Evolutionary conservation across 1,140 invertebrate genomes (phyloP).

Genomic region (Temnothorax curvispinosus): DNA sequence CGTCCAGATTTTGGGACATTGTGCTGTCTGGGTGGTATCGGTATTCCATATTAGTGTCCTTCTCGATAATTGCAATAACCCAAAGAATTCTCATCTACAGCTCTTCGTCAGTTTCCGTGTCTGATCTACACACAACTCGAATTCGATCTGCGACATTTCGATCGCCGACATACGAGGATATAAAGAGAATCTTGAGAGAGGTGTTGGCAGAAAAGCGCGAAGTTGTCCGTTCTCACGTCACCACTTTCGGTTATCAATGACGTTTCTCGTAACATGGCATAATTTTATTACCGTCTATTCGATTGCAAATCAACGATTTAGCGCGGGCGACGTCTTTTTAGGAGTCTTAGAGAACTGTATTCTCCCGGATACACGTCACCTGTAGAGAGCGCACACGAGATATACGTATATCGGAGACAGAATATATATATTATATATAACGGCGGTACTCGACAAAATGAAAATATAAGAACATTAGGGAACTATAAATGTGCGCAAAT

Average conservation of each 20-base stretch:
- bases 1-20: too few relatives aligned
- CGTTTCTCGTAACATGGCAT: conserved; percentile 18
- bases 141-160: conserved; percentile 3
- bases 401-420: conserved; percentile 18
- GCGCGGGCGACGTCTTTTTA: conserved; percentile 11
- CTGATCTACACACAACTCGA: conserved; percentile 2
- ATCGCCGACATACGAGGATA: not conserved
- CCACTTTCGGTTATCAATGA: not conserved
- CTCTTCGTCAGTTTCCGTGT: not conserved
- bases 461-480: conserved; percentile 11
- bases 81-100: not conserved
- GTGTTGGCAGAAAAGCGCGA: not conserved
- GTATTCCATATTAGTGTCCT: not conserved
- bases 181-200: not conserved
- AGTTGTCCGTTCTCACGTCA: not conserved
- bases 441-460: conserved; percentile 23
- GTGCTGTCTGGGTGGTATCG: too few relatives aligned
- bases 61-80: not conserved
- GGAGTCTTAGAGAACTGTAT: not conserved
- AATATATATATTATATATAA: conserved; percentile 10
- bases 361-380: conserved; percentile 22
- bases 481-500: conserved; percentile 4
- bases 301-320: conserved; percentile 19
- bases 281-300: conserved; percentile 29
- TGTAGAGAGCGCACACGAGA: conserved; percentile 18